Conservation (phyloP, 2,113 vertebrate genomes). For the Cinclus mexicanus region DNA sequence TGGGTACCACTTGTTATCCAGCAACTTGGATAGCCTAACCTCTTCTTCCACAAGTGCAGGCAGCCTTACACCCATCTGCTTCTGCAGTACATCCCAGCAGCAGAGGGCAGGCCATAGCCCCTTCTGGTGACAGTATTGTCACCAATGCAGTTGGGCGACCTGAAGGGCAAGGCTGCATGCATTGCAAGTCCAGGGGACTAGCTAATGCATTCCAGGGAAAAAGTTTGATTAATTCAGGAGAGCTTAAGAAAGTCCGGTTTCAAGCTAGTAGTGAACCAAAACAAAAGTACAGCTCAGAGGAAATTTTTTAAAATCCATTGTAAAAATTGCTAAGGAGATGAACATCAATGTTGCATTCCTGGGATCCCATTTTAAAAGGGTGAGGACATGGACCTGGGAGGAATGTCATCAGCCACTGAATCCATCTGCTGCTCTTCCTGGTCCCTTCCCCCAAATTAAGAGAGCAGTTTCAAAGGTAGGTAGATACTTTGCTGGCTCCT, state of each 20-base stretch:
- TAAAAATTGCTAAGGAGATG: neutral
- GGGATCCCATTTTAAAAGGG: neutral
- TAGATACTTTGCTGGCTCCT: neutral
- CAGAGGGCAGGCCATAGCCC: neutral
- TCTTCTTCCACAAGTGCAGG: neutral
- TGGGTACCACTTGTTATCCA: neutral
- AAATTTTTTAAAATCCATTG: rapidly evolving
- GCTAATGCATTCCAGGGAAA: neutral
- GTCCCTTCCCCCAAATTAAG: neutral
- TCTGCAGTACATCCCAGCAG: neutral
- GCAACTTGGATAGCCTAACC: neutral
- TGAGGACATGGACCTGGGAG: neutral
- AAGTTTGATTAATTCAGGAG: neutral
- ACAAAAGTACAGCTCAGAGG: neutral
- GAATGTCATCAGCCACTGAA: neutral
- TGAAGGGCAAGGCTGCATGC: neutral
- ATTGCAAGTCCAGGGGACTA: neutral
- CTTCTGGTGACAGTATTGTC: neutral
- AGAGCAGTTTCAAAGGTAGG: neutral
- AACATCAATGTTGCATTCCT: neutral
- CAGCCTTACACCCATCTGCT: neutral
- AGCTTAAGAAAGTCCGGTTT: neutral
- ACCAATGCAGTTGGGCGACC: neutral
- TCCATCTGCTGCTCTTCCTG: neutral
- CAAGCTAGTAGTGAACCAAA: neutral